These are phyloP conservation scores for Microcebus murinus DNA, from an alignment of 2,113 vertebrate species.

Conservation along the genomic window DNA sequence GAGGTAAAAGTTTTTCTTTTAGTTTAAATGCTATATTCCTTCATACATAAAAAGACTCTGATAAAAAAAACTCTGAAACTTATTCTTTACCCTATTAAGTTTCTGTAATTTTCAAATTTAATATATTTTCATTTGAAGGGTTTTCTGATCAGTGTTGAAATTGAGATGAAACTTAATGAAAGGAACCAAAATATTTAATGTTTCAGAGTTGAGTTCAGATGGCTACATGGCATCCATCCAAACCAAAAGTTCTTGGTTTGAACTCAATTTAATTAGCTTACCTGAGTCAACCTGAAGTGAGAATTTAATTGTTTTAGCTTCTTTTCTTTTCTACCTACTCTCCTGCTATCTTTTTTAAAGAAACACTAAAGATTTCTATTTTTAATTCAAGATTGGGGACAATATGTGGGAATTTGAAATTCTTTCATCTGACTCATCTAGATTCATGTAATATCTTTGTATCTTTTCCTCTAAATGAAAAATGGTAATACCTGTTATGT, in stretches of 20 bases:
- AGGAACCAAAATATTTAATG: background rate
- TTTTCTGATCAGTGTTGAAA: slow-evolving; percentile 48
- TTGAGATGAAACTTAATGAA: slow-evolving; percentile 19
- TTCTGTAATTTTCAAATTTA: slow-evolving; percentile 47
- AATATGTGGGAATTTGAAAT: slow-evolving; percentile 25
- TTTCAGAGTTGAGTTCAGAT: slow-evolving; percentile 21
- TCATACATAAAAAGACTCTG: background rate
- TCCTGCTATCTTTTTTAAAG: background rate
- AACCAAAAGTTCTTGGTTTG: background rate
- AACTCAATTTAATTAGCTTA: background rate
- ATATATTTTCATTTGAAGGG: slow-evolving; percentile 24
- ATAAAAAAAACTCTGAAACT: background rate
- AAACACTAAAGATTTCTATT: slow-evolving; percentile 10
- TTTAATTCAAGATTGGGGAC: slow-evolving; percentile 3
- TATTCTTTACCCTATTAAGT: background rate
- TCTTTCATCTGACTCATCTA: background rate
- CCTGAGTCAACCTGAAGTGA: background rate
- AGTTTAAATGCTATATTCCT: background rate
- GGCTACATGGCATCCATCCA: background rate
- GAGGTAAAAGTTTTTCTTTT: slow-evolving; percentile 88
- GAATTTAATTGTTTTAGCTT: background rate
- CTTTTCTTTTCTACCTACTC: background rate
- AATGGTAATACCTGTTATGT: background rate
- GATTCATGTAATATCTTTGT: background rate
- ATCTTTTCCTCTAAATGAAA: slow-evolving; percentile 45